phyloP scores from a whole-genome alignment of 2,888 invertebrate genomes.

The Eudemis profundana region DNA sequence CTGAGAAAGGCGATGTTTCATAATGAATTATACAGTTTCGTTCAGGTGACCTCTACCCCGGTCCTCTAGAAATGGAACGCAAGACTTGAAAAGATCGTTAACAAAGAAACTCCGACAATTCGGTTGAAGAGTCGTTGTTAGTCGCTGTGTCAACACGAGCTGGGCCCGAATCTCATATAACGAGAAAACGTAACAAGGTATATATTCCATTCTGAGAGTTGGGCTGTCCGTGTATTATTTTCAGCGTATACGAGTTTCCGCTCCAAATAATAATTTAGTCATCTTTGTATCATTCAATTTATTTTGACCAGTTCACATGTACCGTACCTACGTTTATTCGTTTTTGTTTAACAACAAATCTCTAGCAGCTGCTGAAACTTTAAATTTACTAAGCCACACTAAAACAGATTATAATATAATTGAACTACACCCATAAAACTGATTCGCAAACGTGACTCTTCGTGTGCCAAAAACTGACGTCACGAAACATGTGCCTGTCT shows the following conservation, averaged over 20 bases:
- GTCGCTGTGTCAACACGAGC: constrained; percentile 19
- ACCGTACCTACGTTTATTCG: not conserved
- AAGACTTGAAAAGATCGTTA: constrained; percentile 7
- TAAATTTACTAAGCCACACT: constrained; percentile 20
- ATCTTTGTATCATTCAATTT: constrained; percentile 5
- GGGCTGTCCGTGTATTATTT: not conserved
- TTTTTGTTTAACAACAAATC: constrained; percentile 14
- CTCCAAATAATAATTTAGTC: not conserved
- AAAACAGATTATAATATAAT: constrained; percentile 20
- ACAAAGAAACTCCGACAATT: constrained; percentile 22
- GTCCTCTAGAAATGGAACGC: constrained; percentile 1
- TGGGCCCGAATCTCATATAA: constrained; percentile 3
- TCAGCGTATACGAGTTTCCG: not conserved
- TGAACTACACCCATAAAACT: constrained; percentile 20
- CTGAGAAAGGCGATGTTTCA: constrained; percentile 26
- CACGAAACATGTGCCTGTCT: constrained; percentile 12
- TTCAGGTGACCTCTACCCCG: constrained; percentile 8
- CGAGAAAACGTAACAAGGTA: constrained; percentile 1
- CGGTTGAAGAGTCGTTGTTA: not conserved
- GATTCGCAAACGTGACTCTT: constrained; percentile 30
- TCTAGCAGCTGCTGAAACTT: constrained; percentile 8
- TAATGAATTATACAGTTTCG: constrained; percentile 25
- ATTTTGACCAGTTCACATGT: not conserved
- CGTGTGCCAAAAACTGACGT: constrained; percentile 36
- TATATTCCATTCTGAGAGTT: constrained; percentile 13